Evolutionary conservation across 2,888 invertebrate species (phyloP).

Genomic region (Drosophila helvetica): DNA sequence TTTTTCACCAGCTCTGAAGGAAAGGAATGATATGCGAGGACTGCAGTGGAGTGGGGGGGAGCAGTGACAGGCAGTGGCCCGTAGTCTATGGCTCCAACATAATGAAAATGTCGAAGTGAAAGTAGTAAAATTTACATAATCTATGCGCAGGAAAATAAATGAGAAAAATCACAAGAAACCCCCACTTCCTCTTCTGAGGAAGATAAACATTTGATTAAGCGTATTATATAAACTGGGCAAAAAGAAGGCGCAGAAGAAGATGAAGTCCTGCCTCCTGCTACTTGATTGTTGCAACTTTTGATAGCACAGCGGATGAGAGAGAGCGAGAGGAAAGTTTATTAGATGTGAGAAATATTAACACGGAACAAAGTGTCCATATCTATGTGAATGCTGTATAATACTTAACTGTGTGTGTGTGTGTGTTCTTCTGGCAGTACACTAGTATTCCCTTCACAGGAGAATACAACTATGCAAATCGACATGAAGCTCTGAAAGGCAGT

Average conservation of each 20-base stretch:
- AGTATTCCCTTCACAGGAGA: not conserved
- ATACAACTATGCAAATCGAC: slow-evolving; percentile 52
- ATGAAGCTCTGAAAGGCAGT: slow-evolving; percentile 43
- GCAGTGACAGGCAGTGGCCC: slow-evolving; percentile 23
- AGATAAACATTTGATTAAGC: slow-evolving; percentile 79
- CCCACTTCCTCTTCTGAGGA: slow-evolving; percentile 29
- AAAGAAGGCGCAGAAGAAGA: slow-evolving; percentile 22
- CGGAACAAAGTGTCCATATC: slow-evolving; percentile 24
- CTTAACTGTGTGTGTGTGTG: not conserved
- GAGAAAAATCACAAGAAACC: slow-evolving; percentile 68
- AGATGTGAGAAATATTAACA: slow-evolving; percentile 73
- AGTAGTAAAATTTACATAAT: slow-evolving; percentile 79
- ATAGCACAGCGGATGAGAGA: slow-evolving; percentile 25
- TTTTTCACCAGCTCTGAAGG: slow-evolving; percentile 60
- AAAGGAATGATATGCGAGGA: not conserved
- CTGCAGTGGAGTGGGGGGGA: slow-evolving; percentile 9
- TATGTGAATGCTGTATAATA: not conserved
- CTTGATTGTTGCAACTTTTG: slow-evolving; percentile 52
- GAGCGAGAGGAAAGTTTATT: slow-evolving; percentile 63
- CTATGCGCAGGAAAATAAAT: slow-evolving; percentile 78
- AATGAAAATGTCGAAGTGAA: slow-evolving; percentile 81
- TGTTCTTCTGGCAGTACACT: slow-evolving; percentile 35
- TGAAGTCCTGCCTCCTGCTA: slow-evolving; percentile 16
- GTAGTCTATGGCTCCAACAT: slow-evolving; percentile 53
- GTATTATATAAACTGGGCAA: slow-evolving; percentile 57